Evolutionary conservation across 2,113 vertebrate species (phyloP), one percentile per base, ranked within the genome.

Genomic region (Thunnus maccoyii): DNA sequence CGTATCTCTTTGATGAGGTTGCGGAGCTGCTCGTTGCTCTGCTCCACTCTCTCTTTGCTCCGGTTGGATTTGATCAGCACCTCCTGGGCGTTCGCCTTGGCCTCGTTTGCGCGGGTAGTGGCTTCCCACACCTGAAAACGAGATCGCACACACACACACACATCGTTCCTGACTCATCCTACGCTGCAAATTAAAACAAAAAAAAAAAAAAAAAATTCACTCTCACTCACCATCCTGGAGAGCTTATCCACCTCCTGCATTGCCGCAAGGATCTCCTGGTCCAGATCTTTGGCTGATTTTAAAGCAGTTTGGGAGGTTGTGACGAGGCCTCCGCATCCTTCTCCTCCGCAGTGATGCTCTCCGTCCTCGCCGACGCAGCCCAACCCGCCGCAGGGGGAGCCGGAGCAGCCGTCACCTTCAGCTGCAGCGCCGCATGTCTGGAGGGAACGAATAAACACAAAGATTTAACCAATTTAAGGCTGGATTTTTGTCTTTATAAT

Each of bases 211-310:
- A 5, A 1, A 17, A 0, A 13, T 27, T 18, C n/a, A 71, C 92
- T 5, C 4, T 55, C n/a, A 4, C 69, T 86, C 93, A 99, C 98
- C 97, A 96, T 96, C 91, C 94, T 96, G 77, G 97, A 98, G 76
- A 99, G 97, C 88, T 97, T 96, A 86, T 99, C 97, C 80, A 98
- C 97, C 82, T 99, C 97, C 81, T 96, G 94, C 89, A 99, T 92
- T 0, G 97, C 96, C 3, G 90, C 91, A 17, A 96, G 89, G 89
- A 99, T 96, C 14, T 97, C 94, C 89, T 86, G 92, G 90, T 99
- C 98, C 66, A 97, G 96, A 74, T 97, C 94, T 92, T 94, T 96
- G 72, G 97, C 95, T 72, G 96, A 97, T 81, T 95, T 96, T 89
- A 96, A 96, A 52, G 95, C 95, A 0, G 14, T 91, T 25, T 95